A percentile compares a stretch with the other conserved stretches of the same genome.
phyloP scores from a whole-genome alignment of 1,140 invertebrate species.

The Hestina assimilis region DNA sequence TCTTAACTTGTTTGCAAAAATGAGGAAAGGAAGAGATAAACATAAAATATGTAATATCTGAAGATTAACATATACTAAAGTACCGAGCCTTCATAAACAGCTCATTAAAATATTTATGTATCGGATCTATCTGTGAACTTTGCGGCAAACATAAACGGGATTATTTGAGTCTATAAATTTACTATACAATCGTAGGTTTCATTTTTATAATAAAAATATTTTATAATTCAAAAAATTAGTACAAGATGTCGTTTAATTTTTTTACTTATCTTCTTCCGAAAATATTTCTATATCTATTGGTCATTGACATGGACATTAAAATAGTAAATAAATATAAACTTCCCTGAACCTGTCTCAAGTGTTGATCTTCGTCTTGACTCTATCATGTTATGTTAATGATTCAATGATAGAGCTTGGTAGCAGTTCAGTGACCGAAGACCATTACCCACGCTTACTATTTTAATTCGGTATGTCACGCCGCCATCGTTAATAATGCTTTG shows the following conservation, averaged over 20 bases:
- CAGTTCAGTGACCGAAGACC: conserved; percentile 57
- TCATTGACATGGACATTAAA: conserved; percentile 19
- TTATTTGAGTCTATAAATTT: no score
- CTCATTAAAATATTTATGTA: no score
- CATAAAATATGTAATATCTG: no score
- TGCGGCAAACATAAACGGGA: not conserved
- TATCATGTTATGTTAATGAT: conserved; percentile 75
- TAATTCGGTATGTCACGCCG: conserved; percentile 25
- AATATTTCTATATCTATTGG: conserved; percentile 3
- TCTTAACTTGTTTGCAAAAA: no score
- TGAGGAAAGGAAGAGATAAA: no score
- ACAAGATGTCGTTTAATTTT: not conserved
- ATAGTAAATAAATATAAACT: conserved; percentile 50
- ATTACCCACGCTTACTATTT: conserved; percentile 38
- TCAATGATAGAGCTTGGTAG: conserved; percentile 51
- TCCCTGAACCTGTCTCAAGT: conserved; percentile 58
- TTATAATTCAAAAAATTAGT: no score
- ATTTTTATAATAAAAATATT: no score
- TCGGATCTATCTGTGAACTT: no score
- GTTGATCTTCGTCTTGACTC: conserved; percentile 61
- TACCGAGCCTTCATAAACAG: no score
- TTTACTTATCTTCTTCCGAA: conserved; percentile 1
- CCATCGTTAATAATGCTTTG: not conserved
- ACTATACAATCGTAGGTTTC: no score
- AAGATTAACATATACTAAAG: no score